These are phyloP conservation scores for Cephus sareptanus DNA, from an alignment of 2,888 invertebrate species.

Conservation along the genomic window DNA sequence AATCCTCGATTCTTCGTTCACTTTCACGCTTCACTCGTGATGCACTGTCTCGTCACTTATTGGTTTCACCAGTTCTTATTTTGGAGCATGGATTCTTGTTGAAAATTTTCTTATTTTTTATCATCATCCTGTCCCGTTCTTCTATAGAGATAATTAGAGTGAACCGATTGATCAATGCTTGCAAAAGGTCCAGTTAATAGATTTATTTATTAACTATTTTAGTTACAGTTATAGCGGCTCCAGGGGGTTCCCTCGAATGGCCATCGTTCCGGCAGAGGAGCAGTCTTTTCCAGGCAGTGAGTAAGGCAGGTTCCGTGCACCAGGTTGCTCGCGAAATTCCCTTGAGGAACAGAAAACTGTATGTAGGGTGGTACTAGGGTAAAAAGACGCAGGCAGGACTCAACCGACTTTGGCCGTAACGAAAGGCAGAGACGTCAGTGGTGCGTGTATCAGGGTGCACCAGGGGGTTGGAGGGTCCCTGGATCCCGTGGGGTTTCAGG, in stretches of 20 bases:
- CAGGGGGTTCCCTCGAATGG: not conserved
- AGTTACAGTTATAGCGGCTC: not conserved
- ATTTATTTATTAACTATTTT: too few relatives aligned
- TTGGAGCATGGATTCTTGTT: not conserved
- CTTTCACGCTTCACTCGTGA: not conserved
- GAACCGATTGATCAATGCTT: not conserved
- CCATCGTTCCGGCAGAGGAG: not conserved
- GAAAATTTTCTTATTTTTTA: not conserved
- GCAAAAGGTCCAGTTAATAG: not conserved
- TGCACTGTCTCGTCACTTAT: not conserved
- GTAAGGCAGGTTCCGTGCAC: not conserved
- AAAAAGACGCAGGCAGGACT: not conserved
- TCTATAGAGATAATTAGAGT: not conserved
- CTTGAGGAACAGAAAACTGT: not conserved
- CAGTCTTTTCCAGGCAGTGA: not conserved
- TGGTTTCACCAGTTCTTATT: not conserved
- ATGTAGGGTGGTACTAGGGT: not conserved
- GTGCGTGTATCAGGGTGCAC: not conserved
- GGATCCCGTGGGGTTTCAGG: not conserved
- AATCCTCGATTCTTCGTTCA: not conserved
- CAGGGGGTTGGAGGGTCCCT: not conserved
- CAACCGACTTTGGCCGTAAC: not conserved
- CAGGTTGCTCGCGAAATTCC: not conserved
- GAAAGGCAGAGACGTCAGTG: not conserved
- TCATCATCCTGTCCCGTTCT: not conserved